Evolutionary conservation across 2,888 invertebrate genomes (phyloP), one percentile per base, ranked within the genome.

Genomic region (Autographa gamma): DNA sequence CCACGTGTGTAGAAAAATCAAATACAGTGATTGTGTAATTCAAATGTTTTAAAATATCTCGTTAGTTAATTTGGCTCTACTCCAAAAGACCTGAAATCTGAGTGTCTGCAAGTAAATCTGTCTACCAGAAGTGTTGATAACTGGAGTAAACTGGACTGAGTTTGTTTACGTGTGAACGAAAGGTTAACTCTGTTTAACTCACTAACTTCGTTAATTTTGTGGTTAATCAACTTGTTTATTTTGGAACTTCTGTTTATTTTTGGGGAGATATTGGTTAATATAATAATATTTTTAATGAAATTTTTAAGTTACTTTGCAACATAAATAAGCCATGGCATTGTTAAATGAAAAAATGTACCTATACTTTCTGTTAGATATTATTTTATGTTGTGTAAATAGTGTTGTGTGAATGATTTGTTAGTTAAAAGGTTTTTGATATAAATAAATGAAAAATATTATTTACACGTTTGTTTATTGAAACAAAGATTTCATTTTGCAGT

Each of bases 131-230:
- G 58, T 63, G 70, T 61, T 81, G 73, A 69, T 79, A 77, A 84
- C 82, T 62, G 73, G 66, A 66, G 73, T 67, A 77, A 77, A 84
- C 82, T 62, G 73, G 66, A 66, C 73, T 7, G 56, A 76, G 80
- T 80, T 82, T 84, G 82, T 84, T 84, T 82, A 80, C 77, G 74
- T 77, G 80, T 74, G 58, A 72, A 73, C 69, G 41, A 71, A 71
- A 61, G 73, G 56, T 61, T 84, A 84, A 84, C 82, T 79, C 73
- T 71, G 72, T 82, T 79, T 79, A 77, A 77, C 68, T 78, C 65
- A 63, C 66, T 73, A 77, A 70, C 82, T 82, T 43, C 56, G 69
- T 72, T 79, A 79, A 72, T 84, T 81, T 69, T 79, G 63, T 67
- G 80, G 71, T 74, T 76, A 79, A 82, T 84, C 77, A 82, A 82